phyloP scores from a whole-genome alignment of 2,113 vertebrate species.

The Sebastes schlegelii region DNA sequence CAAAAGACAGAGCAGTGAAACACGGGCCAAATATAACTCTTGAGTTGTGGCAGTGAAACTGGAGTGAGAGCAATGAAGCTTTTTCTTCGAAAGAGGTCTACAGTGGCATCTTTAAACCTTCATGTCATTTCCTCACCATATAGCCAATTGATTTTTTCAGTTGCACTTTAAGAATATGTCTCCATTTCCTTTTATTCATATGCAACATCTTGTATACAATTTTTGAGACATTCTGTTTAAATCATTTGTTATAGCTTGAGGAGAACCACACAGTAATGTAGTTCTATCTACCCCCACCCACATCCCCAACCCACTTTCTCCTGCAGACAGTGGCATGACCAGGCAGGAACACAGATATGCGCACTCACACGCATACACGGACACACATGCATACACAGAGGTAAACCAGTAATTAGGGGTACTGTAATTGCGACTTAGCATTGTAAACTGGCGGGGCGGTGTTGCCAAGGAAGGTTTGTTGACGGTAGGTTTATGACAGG shows the following conservation, averaged over 20 bases:
- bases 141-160: slow-evolving; percentile 11
- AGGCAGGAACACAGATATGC: slow-evolving; percentile 59
- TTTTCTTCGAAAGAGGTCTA: slow-evolving; percentile 39
- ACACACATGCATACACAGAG: slow-evolving; percentile 50
- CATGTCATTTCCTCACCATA: background rate
- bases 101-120: slow-evolving; percentile 20
- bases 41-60: slow-evolving; percentile 51
- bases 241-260: slow-evolving; percentile 36
- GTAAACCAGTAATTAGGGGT: slow-evolving; percentile 71
- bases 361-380: slow-evolving; percentile 49
- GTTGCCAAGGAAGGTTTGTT: slow-evolving; percentile 78
- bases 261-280: slow-evolving; percentile 15
- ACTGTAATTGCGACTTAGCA: slow-evolving; percentile 75
- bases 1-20: slow-evolving; percentile 30
- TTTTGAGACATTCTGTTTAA: slow-evolving; percentile 21
- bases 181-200: slow-evolving; percentile 1
- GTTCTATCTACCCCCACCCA: slow-evolving; percentile 12
- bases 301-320: slow-evolving; percentile 28
- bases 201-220: background rate
- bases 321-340: slow-evolving; percentile 22
- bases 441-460: slow-evolving; percentile 66
- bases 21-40: slow-evolving; percentile 61
- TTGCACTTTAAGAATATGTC: background rate
- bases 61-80: slow-evolving; percentile 10
- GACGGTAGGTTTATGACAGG: slow-evolving; percentile 73